Evolutionary conservation across 2,113 vertebrate species (phyloP).

Genomic region (Aptenodytes forsteri): DNA sequence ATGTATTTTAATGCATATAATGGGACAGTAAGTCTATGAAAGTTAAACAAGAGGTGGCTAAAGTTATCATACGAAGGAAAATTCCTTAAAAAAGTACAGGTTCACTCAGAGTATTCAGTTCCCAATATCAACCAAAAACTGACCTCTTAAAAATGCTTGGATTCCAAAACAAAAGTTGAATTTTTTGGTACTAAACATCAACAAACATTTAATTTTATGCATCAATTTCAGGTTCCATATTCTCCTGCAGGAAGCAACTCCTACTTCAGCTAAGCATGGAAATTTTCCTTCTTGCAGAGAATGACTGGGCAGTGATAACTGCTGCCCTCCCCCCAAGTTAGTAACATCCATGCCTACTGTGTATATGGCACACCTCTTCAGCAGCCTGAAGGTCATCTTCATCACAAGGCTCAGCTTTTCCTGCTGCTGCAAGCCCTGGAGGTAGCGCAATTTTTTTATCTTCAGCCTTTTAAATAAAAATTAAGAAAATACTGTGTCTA

Average conservation of each 20-base stretch:
- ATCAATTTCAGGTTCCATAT: neutral
- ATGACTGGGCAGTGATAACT: neutral
- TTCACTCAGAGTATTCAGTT: neutral
- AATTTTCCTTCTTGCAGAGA: neutral
- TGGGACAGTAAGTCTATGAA: neutral
- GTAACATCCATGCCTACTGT: neutral
- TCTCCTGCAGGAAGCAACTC: neutral
- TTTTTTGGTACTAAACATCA: neutral
- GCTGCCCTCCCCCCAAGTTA: neutral
- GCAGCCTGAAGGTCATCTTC: conserved; percentile 89
- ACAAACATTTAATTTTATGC: neutral
- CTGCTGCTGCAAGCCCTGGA: conserved; percentile 62
- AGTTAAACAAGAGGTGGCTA: neutral
- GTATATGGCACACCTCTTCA: conserved; percentile 83
- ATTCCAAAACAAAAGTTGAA: neutral
- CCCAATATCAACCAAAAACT: neutral
- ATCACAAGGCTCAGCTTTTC: conserved; percentile 78
- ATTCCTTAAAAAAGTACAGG: neutral
- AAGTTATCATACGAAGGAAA: neutral
- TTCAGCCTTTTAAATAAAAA: conserved; percentile 74
- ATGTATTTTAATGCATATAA: neutral
- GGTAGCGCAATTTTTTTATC: conserved; percentile 76
- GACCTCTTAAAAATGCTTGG: neutral
- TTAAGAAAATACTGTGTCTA: neutral
- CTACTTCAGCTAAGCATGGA: neutral